Evolutionary conservation across 2,888 invertebrate species (phyloP), one percentile per base, ranked within the genome.

Genomic region (Nematopogon swammerdamellus): DNA sequence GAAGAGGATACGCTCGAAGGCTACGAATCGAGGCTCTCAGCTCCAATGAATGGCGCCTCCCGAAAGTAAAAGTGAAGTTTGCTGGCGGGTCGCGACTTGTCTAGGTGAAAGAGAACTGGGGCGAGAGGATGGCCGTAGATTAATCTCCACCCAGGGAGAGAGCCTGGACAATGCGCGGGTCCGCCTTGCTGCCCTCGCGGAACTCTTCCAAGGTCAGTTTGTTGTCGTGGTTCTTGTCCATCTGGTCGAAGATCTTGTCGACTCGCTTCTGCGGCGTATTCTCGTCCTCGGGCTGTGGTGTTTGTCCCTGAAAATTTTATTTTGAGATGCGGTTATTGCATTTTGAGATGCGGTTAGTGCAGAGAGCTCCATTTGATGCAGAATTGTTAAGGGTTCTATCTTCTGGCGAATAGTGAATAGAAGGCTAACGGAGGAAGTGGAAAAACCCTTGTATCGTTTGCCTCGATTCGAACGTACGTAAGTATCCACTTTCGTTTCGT

Each of bases 211-310:
- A 83, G 45, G 96, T 96, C 60, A 97, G 84, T 61, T 92, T 88
- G 76, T 97, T 96, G 74, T 97, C 97, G 79, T 97, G 95, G 73
- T 98, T 96, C 82, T 92, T 97, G 80, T 98, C 98, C 96, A 97
- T 95, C 70, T 97, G 96, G 73, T 95, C 95, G 81, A 98, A 98
- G 68, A 98, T 98, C 77, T 96, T 95, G 80, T 97, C 97, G 56
- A 97, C 97, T 65, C 97, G 86, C 70, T 96, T 96, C 72, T 97
- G 93, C 16, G 94, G 93, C 55, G 93, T 93, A 69, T 93, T 94
- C 64, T 94, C 93, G 65, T 93, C 93, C 63, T 94, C 93, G 19
- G 91, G 86, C 59, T 88, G 88, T 47, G 93, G 92, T 56, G 91
- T 90, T 68, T 94, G 93, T 18, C 94, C 94, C 94, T 94, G 76